Evolutionary conservation across 2,113 vertebrate genomes (phyloP).

Genomic region (Gambusia holbrooki): DNA sequence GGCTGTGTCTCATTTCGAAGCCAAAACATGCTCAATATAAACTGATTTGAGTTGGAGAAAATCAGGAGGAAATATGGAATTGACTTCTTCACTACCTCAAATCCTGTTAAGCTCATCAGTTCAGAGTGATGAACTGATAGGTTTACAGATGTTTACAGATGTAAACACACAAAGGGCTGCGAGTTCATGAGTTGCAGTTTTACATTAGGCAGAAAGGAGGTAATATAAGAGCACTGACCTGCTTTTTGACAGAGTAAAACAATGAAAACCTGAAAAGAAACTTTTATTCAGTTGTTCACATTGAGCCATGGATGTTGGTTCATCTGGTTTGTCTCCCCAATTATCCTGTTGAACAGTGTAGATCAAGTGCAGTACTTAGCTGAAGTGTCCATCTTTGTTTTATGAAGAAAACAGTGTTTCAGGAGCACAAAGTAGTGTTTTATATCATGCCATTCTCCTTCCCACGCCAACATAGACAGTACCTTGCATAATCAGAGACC

Average conservation of each 20-base stretch:
- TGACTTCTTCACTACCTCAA: too few relatives aligned
- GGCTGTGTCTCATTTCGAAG: not conserved
- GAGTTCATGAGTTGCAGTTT: not conserved
- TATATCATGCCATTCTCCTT: not conserved
- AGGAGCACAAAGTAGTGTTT: not conserved
- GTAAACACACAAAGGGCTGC: not conserved
- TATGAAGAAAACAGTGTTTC: not conserved
- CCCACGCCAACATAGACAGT: slow-evolving; percentile 1
- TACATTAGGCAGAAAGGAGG: not conserved
- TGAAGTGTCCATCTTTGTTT: not conserved
- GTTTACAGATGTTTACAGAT: too few relatives aligned
- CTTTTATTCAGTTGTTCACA: not conserved
- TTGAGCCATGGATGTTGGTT: not conserved
- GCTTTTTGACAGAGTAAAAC: not conserved
- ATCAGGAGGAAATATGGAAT: not conserved
- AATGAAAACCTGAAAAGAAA: not conserved
- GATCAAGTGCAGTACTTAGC: too few relatives aligned
- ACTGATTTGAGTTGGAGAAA: not conserved
- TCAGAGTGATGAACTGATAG: too few relatives aligned
- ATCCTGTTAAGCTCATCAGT: too few relatives aligned
- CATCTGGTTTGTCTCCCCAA: too few relatives aligned
- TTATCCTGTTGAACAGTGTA: too few relatives aligned
- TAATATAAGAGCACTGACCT: not conserved
- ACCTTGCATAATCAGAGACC: slow-evolving; percentile 33
- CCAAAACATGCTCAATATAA: not conserved